Base-by-base conservation (phyloP, 2,113 vertebrate species). In the Rhadina sibilatrix region DNA sequence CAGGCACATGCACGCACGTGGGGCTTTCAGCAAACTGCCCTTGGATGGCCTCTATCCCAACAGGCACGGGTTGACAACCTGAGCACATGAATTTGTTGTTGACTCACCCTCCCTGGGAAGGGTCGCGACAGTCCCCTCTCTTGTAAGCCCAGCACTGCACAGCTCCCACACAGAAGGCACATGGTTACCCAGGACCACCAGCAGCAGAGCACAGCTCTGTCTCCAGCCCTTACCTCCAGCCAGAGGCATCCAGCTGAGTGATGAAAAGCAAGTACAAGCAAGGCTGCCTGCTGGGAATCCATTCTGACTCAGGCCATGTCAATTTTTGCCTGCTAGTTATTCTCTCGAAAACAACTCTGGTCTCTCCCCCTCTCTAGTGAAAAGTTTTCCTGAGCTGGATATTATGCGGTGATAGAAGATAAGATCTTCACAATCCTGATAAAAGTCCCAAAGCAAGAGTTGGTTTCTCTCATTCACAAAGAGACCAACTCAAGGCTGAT, bases 1-100 rank as follows among this genome's bases (percentile, higher is more conserved):
- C 21, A 27, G 30, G 72, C 71, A 77, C 25, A 0, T 0, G 0
- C 1, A 2, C 0, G 0, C 64, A 54, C 1, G 0, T 38, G 6
- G 31, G 28, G 37, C 46, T 64, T 59, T 77, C 47, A 35, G 78
- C 46, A 47, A 64, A 44, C 85, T 82, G 74, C 33, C 75, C 83
- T 86, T 8, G 4, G 52, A 8, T 50, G 64, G 89, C 78, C 54
- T 37, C 69, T 3, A 4, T 80, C 59, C 83, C 78, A 95, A 69
- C 68, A 89, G 30, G 75, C 72, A 71, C 50, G 9, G 2, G 8
- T 42, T 75, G 65, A 69, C 69, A 90, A 16, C 53, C 46, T 2
- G 1, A 50, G 69, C 6, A 6, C 24, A 38, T 25, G 40, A 61
- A 77, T 81, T 75, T 79, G 46, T 52, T 72, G 79, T 49, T 90